These are phyloP conservation scores for Tolmerus cingulatus DNA, from an alignment of 2,888 invertebrate genomes.

Conservation along the genomic window DNA sequence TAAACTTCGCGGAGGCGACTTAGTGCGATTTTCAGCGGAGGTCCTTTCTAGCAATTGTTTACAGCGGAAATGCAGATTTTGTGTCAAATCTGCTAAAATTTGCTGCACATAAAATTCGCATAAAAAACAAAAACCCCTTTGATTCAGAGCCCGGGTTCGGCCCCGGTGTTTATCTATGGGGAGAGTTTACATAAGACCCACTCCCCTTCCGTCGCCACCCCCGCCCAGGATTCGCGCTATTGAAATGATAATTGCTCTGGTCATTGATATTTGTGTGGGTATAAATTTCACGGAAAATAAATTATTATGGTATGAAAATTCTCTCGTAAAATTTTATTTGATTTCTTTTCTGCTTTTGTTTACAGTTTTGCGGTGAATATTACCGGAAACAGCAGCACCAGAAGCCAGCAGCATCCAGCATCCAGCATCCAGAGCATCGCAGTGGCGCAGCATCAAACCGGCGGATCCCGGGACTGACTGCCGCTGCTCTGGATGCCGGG, in stretches of 20 bases:
- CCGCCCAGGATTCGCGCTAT: neutral
- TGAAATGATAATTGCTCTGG: conserved; percentile 37
- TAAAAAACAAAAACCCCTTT: neutral
- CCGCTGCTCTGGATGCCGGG: neutral
- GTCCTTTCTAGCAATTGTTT: neutral
- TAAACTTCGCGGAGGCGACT: neutral
- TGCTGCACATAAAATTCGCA: neutral
- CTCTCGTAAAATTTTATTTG: conserved; percentile 48
- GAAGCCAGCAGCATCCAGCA: neutral
- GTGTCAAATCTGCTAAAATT: neutral
- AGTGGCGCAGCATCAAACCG: neutral
- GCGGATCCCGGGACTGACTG: neutral
- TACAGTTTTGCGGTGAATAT: conserved; percentile 49
- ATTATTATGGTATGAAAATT: conserved; percentile 49
- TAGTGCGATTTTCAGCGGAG: neutral
- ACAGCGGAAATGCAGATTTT: neutral
- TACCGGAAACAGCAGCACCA: conserved; percentile 43
- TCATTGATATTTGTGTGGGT: conserved; percentile 35
- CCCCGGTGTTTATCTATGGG: neutral
- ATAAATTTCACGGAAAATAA: conserved; percentile 50
- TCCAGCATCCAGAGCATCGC: neutral
- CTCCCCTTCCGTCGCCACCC: neutral
- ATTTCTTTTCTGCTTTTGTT: conserved; percentile 47
- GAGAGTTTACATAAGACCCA: neutral
- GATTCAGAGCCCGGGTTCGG: neutral